Percentiles rank a stretch among this genome's conserved stretches.
Evolutionary conservation across 2,888 invertebrate genomes (phyloP).

Genomic region (Oithona nana): DNA sequence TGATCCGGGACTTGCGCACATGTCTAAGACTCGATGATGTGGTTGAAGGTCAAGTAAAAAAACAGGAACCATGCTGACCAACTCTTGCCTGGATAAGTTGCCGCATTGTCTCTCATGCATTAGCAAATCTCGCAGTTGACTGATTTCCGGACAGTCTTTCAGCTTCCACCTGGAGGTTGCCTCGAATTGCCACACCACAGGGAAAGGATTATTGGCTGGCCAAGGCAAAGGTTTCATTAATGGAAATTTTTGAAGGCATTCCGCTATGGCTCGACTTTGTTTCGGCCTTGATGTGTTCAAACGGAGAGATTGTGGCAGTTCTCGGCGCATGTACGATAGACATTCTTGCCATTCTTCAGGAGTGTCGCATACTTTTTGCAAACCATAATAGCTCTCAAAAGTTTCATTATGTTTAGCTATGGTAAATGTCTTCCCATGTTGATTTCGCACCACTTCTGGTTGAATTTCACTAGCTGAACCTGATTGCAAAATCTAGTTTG

Average conservation of each 20-base stretch:
- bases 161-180: not conserved
- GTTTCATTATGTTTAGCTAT: not conserved
- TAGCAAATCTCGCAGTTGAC: not conserved
- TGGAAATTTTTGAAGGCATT: too few relatives aligned
- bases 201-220: not conserved
- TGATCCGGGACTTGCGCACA: conserved; percentile 13
- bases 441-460: not conserved
- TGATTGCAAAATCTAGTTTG: too few relatives aligned
- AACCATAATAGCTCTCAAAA: not conserved
- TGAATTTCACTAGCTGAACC: not conserved
- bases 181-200: not conserved
- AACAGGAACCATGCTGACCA: conserved; percentile 12
- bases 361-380: not conserved
- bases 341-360: not conserved
- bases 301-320: not conserved
- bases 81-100: not conserved
- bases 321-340: not conserved
- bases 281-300: not conserved
- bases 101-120: not conserved
- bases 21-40: conserved; percentile 10
- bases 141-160: not conserved
- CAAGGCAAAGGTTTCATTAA: not conserved
- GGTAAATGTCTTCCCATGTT: not conserved
- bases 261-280: not conserved
- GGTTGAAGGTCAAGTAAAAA: conserved; percentile 4